phyloP scores from a whole-genome alignment of 1,140 invertebrate species.

The Drosophila busckii region DNA sequence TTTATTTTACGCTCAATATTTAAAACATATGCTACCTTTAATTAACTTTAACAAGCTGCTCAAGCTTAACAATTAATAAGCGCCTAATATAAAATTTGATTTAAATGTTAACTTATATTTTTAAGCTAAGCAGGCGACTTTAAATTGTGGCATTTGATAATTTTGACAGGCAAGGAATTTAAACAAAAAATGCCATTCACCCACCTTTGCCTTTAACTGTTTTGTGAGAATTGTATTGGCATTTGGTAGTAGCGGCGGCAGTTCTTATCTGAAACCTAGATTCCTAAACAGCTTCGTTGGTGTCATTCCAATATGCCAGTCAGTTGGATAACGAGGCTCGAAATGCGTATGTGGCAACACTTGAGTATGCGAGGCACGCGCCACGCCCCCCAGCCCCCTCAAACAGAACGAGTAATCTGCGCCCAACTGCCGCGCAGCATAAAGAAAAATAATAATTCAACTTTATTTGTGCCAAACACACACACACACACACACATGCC shows the following conservation, averaged over 20 bases:
- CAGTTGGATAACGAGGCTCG: conserved; percentile 61
- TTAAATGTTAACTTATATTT: too few relatives aligned
- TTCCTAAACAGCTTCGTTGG: conserved; percentile 41
- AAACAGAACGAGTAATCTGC: too few relatives aligned
- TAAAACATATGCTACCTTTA: too few relatives aligned
- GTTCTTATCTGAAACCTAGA: conserved; percentile 39
- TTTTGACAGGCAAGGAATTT: too few relatives aligned
- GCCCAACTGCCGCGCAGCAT: conserved; percentile 21
- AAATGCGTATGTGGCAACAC: conserved; percentile 63
- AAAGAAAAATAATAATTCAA: conserved; percentile 77
- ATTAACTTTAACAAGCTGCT: too few relatives aligned
- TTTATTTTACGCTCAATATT: too few relatives aligned
- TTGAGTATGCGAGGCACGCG: conserved; percentile 64
- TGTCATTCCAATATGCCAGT: conserved; percentile 26
- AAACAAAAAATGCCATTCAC: not conserved
- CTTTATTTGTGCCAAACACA: conserved; percentile 68
- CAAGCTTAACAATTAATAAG: too few relatives aligned
- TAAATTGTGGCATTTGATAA: too few relatives aligned
- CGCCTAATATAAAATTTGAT: too few relatives aligned
- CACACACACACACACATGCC: conserved; percentile 29
- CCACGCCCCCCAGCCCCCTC: conserved; percentile 31
- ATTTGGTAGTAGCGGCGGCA: too few relatives aligned
- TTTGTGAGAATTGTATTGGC: conserved; percentile 13
- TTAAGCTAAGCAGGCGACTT: too few relatives aligned
- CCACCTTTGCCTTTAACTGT: not conserved